phyloP scores from a whole-genome alignment of 1,140 invertebrate species.

The Ephestia elutella region DNA sequence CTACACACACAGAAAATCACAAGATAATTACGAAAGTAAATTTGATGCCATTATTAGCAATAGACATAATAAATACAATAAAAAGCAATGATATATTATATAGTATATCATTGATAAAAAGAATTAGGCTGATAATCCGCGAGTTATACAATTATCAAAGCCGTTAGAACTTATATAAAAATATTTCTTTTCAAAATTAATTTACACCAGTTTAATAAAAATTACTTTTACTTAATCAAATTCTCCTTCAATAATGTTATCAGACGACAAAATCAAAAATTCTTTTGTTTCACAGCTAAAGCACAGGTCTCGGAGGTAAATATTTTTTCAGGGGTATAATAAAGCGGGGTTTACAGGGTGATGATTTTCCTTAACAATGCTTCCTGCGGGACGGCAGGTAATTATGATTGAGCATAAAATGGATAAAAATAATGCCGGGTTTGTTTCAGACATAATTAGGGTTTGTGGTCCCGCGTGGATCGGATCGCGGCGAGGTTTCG shows the following conservation, averaged over 20 bases:
- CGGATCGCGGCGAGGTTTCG: constrained; percentile 16
- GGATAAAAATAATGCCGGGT: constrained; percentile 65
- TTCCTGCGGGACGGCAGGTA: constrained; percentile 51
- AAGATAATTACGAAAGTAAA: no score
- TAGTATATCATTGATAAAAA: no score
- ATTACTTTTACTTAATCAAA: background rate
- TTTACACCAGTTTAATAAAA: background rate
- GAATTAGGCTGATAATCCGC: no score
- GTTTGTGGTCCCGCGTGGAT: constrained; percentile 55
- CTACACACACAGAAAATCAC: no score
- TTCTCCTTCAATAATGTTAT: background rate
- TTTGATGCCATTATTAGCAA: no score
- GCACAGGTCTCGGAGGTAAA: constrained; percentile 24
- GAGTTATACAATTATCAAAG: no score
- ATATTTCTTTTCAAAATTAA: background rate
- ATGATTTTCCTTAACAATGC: constrained; percentile 54
- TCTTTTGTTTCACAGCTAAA: background rate
- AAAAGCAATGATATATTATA: no score
- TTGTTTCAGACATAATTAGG: constrained; percentile 70
- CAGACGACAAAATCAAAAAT: background rate
- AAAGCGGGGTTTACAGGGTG: constrained; percentile 27
- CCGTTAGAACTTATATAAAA: no score
- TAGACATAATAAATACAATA: no score
- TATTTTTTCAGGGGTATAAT: constrained; percentile 31
- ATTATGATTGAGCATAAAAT: constrained; percentile 71